Base-by-base conservation (phyloP, 2,888 invertebrate species). In the Folsomia candida region DNA sequence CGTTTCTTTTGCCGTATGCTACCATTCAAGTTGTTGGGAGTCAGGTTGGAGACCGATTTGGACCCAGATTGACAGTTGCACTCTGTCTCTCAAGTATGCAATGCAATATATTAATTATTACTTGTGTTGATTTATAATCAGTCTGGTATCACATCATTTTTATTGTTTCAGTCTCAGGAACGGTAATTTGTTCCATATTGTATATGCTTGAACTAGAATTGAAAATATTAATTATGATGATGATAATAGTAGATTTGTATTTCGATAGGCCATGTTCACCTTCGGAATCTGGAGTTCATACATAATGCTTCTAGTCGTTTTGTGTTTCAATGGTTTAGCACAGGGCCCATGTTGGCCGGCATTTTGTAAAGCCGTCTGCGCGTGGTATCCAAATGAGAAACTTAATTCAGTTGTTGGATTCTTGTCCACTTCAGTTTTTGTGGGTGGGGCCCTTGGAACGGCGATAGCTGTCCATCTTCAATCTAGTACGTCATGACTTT, bases 281-380 rank as follows among this genome's bases (percentile, higher is more conserved):
- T 84, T 85, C 81, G 84, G 84, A 28, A 72, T 79, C 9, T 84
- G 83, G 82, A 81, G 80, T 66, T 81, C 81, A 62, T 82, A 83
- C 68, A 78, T 71, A 22, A 72, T 83, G 22, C 81, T 84, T 59
- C 76, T 82, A 61, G 2, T 83, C 1, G 76, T 85, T 29, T 80
- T 85, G 60, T 83, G 83, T 77, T 70, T 84, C 51, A 84, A 83
- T 80, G 85, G 85, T 20, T 80, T 83, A 29, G 82, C 82, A 22
- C 81, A 85, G 82, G 83, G 77, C 24, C 82, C 84, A 51, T 84
- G 84, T 69, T 85, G 85, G 85, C 85, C 85, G 4, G 83, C 84
- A 66, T 82, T 83, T 71, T 83, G 83, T 73, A 84, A 85, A 74
- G 81, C 82, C 27, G 76, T 85, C 0, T 82, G 83, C 28, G 81